Conservation (phyloP, 2,113 vertebrate species). For the Syngnathus floridae region DNA sequence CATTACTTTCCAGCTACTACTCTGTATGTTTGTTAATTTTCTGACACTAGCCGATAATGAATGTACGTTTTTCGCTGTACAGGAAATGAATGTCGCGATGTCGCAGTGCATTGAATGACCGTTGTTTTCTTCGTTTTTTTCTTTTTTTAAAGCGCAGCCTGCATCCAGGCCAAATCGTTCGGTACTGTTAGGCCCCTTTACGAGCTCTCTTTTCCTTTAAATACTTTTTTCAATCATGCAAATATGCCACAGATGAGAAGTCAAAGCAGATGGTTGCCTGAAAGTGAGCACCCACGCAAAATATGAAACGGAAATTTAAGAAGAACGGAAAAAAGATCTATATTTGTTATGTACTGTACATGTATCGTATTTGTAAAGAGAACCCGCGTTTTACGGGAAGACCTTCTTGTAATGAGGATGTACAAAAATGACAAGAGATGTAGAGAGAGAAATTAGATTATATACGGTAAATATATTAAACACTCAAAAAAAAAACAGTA, state of each 20-base stretch:
- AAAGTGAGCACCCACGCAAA: constrained; percentile 44
- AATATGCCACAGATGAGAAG: constrained; percentile 9
- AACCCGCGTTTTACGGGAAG: constrained; percentile 62
- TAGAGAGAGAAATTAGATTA: constrained; percentile 63
- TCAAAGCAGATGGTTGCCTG: constrained; percentile 45
- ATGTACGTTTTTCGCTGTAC: constrained; percentile 74
- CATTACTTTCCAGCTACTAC: constrained; percentile 62
- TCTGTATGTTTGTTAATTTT: constrained; percentile 59
- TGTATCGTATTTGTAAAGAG: constrained; percentile 73
- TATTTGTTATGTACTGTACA: constrained; percentile 74
- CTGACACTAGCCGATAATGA: constrained; percentile 74
- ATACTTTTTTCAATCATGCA: constrained; percentile 32
- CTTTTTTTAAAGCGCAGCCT: not conserved
- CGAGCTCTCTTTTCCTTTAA: constrained; percentile 19
- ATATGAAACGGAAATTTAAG: constrained; percentile 46
- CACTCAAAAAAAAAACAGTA: constrained; percentile 39
- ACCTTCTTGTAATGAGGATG: constrained; percentile 52
- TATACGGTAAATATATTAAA: constrained; percentile 39
- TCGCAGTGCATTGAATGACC: constrained; percentile 60
- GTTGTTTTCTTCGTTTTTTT: constrained; percentile 1
- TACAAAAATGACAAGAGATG: constrained; percentile 48
- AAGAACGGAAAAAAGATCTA: constrained; percentile 48
- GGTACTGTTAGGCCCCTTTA: constrained; percentile 1
- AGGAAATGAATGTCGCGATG: constrained; percentile 67
- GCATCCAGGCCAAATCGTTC: constrained; percentile 3